Evolutionary conservation across 2,113 vertebrate species (phyloP).

Genomic region (Myotis davidii): DNA sequence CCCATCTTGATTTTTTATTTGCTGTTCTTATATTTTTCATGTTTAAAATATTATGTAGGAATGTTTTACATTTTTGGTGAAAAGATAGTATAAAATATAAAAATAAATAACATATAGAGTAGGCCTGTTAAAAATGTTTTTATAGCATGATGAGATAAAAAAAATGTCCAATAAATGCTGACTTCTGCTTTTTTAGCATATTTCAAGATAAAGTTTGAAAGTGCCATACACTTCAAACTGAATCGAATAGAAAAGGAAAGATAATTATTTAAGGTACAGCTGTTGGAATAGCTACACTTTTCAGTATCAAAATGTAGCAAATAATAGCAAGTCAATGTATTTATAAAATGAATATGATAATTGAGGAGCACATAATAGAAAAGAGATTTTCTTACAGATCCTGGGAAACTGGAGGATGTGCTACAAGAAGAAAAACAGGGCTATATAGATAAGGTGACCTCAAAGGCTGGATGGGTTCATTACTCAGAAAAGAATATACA

Average conservation of each 20-base stretch:
- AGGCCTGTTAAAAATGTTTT: not conserved
- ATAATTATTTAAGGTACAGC: conserved; percentile 11
- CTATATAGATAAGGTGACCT: not conserved
- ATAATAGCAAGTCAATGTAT: not conserved
- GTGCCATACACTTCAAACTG: not conserved
- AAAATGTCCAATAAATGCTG: conserved; percentile 42
- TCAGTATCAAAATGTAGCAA: not conserved
- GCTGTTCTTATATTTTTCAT: not conserved
- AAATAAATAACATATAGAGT: conserved; percentile 29
- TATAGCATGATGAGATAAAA: not conserved
- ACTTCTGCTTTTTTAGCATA: conserved; percentile 30
- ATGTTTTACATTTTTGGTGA: not conserved
- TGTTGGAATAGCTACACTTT: not conserved
- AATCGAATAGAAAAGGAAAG: not conserved
- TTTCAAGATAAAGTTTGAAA: conserved; percentile 36
- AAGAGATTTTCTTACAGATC: not conserved
- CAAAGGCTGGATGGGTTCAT: not conserved
- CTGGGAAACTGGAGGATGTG: not conserved
- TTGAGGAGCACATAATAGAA: not conserved
- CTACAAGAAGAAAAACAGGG: not conserved
- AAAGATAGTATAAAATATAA: conserved; percentile 16
- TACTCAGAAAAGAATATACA: not conserved
- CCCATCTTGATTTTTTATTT: not conserved
- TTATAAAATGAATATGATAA: conserved; percentile 20
- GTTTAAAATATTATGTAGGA: conserved; percentile 45